phyloP scores from a whole-genome alignment of 2,888 invertebrate species.

The Lissocephala sabroskyi region DNA sequence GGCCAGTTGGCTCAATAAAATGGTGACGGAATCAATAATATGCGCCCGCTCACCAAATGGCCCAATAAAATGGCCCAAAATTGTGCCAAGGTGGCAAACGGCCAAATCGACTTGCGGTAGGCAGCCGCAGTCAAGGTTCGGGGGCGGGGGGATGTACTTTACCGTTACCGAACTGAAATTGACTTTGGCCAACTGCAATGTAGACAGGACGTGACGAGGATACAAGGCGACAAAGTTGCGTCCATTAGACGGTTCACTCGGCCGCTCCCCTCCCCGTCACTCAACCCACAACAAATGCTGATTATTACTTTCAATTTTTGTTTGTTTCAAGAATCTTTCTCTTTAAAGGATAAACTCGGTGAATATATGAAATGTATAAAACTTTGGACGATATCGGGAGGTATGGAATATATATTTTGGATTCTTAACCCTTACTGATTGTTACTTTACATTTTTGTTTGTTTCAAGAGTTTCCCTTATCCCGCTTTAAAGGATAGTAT shows the following conservation, averaged over 20 bases:
- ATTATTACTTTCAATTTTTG: conserved; percentile 32
- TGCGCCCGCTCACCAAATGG: conserved; percentile 39
- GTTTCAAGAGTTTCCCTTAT: no score
- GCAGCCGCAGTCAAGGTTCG: no score
- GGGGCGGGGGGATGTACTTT: no score
- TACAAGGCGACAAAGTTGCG: no score
- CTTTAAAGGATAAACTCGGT: no score
- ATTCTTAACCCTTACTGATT: not conserved
- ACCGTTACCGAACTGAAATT: conserved; percentile 34
- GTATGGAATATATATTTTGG: no score
- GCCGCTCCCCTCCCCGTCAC: no score
- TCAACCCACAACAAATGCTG: conserved; percentile 19
- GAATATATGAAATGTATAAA: no score
- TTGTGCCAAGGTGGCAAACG: conserved; percentile 26
- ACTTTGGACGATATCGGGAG: no score
- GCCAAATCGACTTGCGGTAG: not conserved
- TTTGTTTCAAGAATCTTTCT: no score
- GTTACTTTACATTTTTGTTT: not conserved
- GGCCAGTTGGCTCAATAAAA: no score
- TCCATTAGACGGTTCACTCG: conserved; percentile 37
- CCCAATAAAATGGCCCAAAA: conserved; percentile 39
- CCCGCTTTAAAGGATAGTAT: no score
- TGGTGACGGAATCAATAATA: conserved; percentile 38
- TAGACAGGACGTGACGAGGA: conserved; percentile 38
- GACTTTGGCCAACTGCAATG: conserved; percentile 33